These are phyloP conservation scores for Eupristina koningsbergeri DNA, from an alignment of 1,140 invertebrate genomes.

Conservation along the genomic window DNA sequence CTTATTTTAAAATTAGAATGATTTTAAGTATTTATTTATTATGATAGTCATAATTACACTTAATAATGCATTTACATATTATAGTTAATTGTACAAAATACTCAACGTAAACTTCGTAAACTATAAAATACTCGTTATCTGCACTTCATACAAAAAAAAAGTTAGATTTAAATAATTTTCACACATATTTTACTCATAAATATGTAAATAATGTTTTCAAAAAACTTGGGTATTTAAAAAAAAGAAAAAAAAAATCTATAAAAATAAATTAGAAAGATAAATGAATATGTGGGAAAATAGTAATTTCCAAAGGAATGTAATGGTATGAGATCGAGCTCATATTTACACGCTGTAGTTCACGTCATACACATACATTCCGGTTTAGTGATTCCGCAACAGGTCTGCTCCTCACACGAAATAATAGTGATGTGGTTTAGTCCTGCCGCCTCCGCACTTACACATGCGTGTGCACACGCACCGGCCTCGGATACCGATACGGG, in stretches of 20 bases:
- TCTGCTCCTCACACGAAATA: not conserved
- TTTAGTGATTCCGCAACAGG: slow-evolving; percentile 9
- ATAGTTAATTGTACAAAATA: no score
- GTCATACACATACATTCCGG: not conserved
- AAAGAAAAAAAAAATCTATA: not conserved
- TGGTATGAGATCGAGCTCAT: not conserved
- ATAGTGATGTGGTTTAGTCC: not conserved
- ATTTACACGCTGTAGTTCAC: no score
- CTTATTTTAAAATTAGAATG: no score
- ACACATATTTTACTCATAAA: no score
- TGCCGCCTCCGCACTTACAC: not conserved
- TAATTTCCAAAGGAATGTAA: not conserved
- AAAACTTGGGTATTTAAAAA: not conserved
- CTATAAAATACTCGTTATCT: no score
- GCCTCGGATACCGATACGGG: not conserved
- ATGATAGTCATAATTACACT: no score
- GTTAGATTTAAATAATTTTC: no score
- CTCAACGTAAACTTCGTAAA: no score
- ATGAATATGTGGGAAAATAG: not conserved
- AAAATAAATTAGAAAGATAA: not conserved
- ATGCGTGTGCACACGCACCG: not conserved
- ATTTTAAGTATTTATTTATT: no score
- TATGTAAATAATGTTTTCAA: no score
- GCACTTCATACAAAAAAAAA: no score
- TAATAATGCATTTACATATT: no score